Evolutionary conservation across 1,140 invertebrate species (phyloP).

Genomic region (Sycobia sp.): DNA sequence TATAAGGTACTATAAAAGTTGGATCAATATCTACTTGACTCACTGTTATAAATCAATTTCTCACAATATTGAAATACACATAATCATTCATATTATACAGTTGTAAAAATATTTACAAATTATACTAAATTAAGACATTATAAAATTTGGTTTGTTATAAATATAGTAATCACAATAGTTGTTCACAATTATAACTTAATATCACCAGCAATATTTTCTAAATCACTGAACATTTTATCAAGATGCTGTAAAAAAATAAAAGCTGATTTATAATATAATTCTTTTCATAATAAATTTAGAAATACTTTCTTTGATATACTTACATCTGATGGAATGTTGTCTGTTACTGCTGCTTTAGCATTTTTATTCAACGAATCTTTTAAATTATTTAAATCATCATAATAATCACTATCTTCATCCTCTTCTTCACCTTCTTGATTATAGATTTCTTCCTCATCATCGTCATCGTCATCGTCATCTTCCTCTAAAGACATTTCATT

Average conservation of each 20-base stretch:
- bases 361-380: conserved; percentile 28
- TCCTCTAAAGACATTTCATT: conserved; percentile 51
- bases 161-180: conserved; percentile 3
- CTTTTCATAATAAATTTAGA: conserved; percentile 20
- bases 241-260: conserved; percentile 51
- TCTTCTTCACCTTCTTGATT: conserved; percentile 47
- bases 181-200: conserved; percentile 37
- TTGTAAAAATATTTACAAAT: conserved; percentile 43
- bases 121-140: conserved; percentile 31
- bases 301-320: conserved; percentile 10
- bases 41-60: conserved; percentile 18
- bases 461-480: conserved; percentile 47
- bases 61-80: conserved; percentile 20
- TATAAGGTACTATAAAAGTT: conserved; percentile 32
- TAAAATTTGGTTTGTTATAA: conserved; percentile 31
- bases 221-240: conserved; percentile 55
- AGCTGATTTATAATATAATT: conserved; percentile 20
- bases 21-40: conserved; percentile 20
- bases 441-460: conserved; percentile 45
- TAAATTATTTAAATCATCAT: conserved; percentile 41
- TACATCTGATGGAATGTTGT: conserved; percentile 43
- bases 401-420: conserved; percentile 46
- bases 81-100: conserved; percentile 28
- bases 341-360: conserved; percentile 20
- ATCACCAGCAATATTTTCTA: conserved; percentile 52